Evolutionary conservation across 30 jellyfish, hydroid and myxozoan genomes (phyloP).

Genomic region (Catostylus mosaicus): DNA sequence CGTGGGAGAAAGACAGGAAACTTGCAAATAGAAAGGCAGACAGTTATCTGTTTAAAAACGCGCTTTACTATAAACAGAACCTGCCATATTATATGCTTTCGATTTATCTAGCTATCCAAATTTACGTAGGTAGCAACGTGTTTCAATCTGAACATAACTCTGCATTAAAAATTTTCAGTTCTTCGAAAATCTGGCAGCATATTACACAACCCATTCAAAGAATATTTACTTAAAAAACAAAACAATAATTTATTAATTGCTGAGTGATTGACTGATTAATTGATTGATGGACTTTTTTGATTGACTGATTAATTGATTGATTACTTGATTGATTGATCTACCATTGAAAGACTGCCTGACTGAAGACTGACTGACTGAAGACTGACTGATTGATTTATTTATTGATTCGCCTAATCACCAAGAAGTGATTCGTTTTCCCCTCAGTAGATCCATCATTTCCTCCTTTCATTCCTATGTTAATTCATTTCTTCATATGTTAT

Average conservation of each 20-base stretch:
- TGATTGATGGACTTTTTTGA: too few relatives aligned
- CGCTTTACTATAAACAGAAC: not conserved
- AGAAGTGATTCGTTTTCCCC: not conserved
- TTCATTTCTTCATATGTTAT: not conserved
- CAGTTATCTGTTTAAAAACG: not conserved
- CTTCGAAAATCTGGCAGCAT: not conserved
- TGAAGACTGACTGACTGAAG: too few relatives aligned
- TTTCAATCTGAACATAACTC: too few relatives aligned
- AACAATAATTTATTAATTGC: too few relatives aligned
- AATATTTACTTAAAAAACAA: too few relatives aligned
- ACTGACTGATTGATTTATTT: not conserved
- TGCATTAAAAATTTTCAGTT: not conserved
- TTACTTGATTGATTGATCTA: too few relatives aligned
- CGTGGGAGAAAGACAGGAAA: not conserved
- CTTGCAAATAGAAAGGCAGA: conserved; percentile 3
- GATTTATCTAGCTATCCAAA: not conserved
- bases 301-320: too few relatives aligned
- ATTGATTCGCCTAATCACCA: not conserved
- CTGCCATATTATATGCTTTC: not conserved
- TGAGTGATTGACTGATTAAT: too few relatives aligned
- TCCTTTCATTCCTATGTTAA: not conserved
- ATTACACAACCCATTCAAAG: too few relatives aligned
- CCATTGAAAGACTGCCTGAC: too few relatives aligned
- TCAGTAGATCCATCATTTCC: not conserved
- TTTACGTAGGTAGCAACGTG: not conserved